Conservation (phyloP, 35 echinoderm and acorn worm species). For the Heliocidaris erythrogramma region DNA sequence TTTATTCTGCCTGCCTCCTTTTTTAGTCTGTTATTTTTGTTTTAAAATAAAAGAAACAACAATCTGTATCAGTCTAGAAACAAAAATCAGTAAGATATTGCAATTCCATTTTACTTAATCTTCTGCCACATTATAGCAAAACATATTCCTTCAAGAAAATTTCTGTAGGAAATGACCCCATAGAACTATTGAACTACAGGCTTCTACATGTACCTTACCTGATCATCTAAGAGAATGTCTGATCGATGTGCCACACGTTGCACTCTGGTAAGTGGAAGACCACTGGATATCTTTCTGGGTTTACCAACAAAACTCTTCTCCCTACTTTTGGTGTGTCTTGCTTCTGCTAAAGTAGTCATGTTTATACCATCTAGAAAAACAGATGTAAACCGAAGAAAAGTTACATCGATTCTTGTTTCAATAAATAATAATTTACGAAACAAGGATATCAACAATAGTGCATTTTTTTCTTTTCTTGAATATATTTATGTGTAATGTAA, state of each 20-base stretch:
- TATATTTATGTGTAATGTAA: no score
- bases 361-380: neutral
- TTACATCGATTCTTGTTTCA: neutral
- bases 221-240: slow-evolving; percentile 92
- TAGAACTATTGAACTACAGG: neutral
- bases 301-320: slow-evolving; percentile 75
- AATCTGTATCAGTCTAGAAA: no score
- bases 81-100: no score
- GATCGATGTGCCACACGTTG: slow-evolving; percentile 78
- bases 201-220: slow-evolving; percentile 61
- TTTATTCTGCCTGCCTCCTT: no score
- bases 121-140: no score
- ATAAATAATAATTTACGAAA: no score
- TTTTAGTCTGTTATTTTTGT: no score
- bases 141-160: no score
- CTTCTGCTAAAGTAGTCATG: slow-evolving; percentile 81
- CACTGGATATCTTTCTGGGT: slow-evolving; percentile 78
- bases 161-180: neutral
- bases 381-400: neutral
- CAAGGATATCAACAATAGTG: no score
- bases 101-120: no score
- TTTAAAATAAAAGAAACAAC: no score
- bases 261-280: slow-evolving; percentile 69
- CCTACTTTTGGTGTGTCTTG: slow-evolving; percentile 53
- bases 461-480: no score